Base-by-base conservation (phyloP, 2,113 vertebrate species). In the Heterochromis multidens region DNA sequence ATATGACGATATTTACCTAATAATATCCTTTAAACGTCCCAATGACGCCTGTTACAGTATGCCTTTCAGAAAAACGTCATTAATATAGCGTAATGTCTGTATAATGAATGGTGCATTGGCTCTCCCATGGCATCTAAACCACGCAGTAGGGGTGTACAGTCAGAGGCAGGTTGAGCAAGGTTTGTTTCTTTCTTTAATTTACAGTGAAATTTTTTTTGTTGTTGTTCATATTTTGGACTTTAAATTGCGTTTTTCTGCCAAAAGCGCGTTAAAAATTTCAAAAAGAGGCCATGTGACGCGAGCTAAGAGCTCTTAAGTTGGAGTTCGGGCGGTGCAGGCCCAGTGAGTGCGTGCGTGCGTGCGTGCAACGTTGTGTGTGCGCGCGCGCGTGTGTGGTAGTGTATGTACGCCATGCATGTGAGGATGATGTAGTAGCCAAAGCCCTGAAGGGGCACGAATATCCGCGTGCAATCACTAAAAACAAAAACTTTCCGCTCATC, bases 251-350 rank as follows among this genome's bases (percentile, higher is more conserved):
- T 33, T 67, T 80, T 60, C 4, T 58, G 61, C n/a, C n/a, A 63
- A 54, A 65, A 33, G 31, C 13, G 43, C 6, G 17, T 74, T 25
- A n/a, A 14, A 35, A 59, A 67, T 60, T 80, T 58, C 12, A 59
- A 52, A 29, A 62, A 83, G 67, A 57, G 59, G 17, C 79, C 63
- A 82, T 80, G 88, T 89, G 89, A 88, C 79, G 8, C 35, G 49
- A 25, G 83, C 57, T 82, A 3, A 56, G 65, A 60, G 70, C 86
- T 61, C 85, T 83, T 35, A 72, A 80, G 46, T 80, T 83, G 61
- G 17, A 84, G 83, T 77, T 86, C 63, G 31, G 56, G 1, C 83
- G 72, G 54, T 83, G 89, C 70, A 94, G 94, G 93, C 94, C 94
- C 84, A 67, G 60, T 81, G 35, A 83, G 79, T 77, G 10, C 40